phyloP scores from a whole-genome alignment of 2,113 vertebrate species.

The Cottus gobio region DNA sequence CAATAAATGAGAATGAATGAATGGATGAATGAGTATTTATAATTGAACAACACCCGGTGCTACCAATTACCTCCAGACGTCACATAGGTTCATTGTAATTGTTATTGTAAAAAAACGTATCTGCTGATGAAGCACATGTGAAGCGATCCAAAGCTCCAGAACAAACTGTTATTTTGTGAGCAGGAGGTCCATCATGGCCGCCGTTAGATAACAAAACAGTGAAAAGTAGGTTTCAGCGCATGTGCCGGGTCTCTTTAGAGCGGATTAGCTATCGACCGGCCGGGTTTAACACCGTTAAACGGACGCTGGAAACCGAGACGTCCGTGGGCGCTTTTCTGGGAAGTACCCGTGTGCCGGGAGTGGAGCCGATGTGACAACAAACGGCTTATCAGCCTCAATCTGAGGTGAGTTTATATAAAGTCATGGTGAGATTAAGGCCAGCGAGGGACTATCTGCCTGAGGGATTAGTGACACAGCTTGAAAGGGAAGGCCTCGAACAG shows the following conservation, averaged over 20 bases:
- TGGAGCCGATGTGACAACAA: conserved; percentile 35
- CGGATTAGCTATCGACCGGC: conserved; percentile 37
- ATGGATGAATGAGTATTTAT: no score
- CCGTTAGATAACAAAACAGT: not conserved
- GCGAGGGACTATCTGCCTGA: conserved; percentile 23
- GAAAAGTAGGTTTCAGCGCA: not conserved
- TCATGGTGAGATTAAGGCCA: conserved; percentile 66
- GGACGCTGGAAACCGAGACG: not conserved
- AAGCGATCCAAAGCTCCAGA: not conserved
- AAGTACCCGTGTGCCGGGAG: not conserved
- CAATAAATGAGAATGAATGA: no score
- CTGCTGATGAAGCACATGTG: not conserved
- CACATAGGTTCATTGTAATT: no score
- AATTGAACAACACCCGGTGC: no score
- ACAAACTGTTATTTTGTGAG: not conserved
- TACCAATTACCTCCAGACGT: no score
- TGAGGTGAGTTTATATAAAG: conserved; percentile 61
- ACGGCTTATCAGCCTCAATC: conserved; percentile 32
- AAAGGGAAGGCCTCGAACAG: not conserved
- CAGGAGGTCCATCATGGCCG: not conserved
- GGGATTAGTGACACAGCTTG: conserved; percentile 52
- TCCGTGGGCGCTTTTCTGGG: conserved; percentile 29
- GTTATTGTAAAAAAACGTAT: no score
- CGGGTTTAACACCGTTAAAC: conserved; percentile 27
- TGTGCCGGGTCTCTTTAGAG: conserved; percentile 36